Evolutionary conservation across 1,140 invertebrate genomes (phyloP), one percentile per base, ranked within the genome.

Genomic region (Drosophila serrata): DNA sequence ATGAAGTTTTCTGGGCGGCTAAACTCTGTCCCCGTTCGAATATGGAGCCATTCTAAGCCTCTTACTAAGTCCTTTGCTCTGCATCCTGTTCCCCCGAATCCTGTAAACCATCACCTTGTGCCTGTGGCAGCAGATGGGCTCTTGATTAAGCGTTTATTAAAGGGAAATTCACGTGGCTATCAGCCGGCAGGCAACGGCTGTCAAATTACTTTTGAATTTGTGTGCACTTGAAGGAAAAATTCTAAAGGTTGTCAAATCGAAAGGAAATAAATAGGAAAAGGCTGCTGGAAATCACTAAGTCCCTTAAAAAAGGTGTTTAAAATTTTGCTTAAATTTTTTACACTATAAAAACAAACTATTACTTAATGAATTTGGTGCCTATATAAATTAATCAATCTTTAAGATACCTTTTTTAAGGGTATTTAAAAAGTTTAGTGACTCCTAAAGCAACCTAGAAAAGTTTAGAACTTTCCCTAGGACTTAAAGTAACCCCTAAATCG

Each of bases 141-240:
- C 61, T 77, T 77, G 78, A 81, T 81, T 76, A 81, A 82, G 69
- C 79, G 75, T 82, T 82, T 82, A 82, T 82, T 82, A 78, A 82
- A 65, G 64, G 60, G 61, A 60, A 65, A 81, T 73, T 72, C 51
- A 81, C 40, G 79, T 12, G 60, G 24, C 29, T 37, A 59, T 59
- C 27, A 56, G 58, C 40, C 57, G 39, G 40, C 40, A 64, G 64
- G 60, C 67, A 59, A 24, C 61, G 72, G 61, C 67, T 49, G 56
- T 78, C 55, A 78, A 68, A 82, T 82, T 79, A 69, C 46, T 78
- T 75, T 67, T 43, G 70, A 82, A 70, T 70, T 75, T 60, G 58
- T 37, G 19, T 40, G 15, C 24, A 29, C 60, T 53, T 15, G 0
- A 1, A 22, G 13, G n/a, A n/a, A 22, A 22, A 55, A 24, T 11